Evolutionary conservation across 2,888 invertebrate genomes (phyloP).

Genomic region (Calliopum simillimum): DNA sequence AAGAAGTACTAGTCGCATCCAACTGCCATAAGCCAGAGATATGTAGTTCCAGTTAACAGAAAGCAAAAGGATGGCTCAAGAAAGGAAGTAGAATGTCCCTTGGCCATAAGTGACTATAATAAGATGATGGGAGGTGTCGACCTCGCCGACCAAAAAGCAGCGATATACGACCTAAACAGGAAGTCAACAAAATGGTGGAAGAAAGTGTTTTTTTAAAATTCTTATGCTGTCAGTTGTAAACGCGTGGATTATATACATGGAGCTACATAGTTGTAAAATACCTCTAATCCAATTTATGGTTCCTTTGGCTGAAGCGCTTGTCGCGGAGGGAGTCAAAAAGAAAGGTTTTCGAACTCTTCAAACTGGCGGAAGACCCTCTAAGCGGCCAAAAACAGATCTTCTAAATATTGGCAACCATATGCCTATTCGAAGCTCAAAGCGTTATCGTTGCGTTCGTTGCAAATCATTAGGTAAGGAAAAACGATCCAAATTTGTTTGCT

Average conservation of each 20-base stretch:
- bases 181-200: constrained; percentile 41
- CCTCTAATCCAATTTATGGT: constrained; percentile 33
- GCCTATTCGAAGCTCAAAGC: no score
- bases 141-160: constrained; percentile 39
- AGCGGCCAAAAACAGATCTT: neutral
- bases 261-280: constrained; percentile 22
- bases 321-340: no score
- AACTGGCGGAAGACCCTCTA: constrained; percentile 21
- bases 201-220: constrained; percentile 37
- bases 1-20: constrained; percentile 33
- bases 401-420: no score
- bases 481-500: no score
- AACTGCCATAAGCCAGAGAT: constrained; percentile 35
- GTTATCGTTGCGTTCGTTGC: no score
- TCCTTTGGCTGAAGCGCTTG: constrained; percentile 32
- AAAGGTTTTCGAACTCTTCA: no score
- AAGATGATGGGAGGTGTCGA: constrained; percentile 38
- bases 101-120: constrained; percentile 37
- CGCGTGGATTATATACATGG: constrained; percentile 16
- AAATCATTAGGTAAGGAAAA: no score
- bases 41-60: constrained; percentile 26
- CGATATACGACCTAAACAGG: constrained; percentile 33
- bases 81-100: constrained; percentile 17
- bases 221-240: constrained; percentile 29
- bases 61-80: constrained; percentile 29